Conservation (phyloP, 2,888 invertebrate genomes). For the Germaria angustata region DNA sequence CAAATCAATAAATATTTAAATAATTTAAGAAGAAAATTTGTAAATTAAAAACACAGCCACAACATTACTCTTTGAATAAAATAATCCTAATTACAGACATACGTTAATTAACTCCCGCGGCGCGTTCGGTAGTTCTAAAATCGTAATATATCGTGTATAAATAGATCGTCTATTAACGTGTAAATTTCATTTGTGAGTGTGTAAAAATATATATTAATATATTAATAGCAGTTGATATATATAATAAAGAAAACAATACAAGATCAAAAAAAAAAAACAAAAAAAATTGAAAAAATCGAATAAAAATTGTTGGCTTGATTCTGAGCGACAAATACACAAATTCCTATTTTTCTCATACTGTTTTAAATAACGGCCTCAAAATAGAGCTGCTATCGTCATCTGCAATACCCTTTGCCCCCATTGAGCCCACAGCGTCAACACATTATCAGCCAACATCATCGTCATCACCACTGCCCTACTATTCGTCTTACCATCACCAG, state of each 20-base stretch:
- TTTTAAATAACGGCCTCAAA: constrained; percentile 75
- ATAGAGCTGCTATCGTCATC: constrained; percentile 80
- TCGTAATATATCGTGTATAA: constrained; percentile 47
- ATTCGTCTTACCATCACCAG: constrained; percentile 70
- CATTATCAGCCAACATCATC: constrained; percentile 50
- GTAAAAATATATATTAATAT: background rate
- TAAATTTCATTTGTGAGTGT: background rate
- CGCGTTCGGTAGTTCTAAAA: constrained; percentile 49
- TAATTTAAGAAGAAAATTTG: constrained; percentile 24
- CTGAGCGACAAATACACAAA: background rate
- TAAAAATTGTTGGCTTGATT: background rate
- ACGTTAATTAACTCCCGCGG: background rate
- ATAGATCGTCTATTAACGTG: background rate
- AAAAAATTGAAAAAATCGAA: background rate
- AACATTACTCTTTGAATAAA: background rate
- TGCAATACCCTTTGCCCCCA: constrained; percentile 79
- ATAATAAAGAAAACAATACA: no score
- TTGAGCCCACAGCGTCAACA: constrained; percentile 72
- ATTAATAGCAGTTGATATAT: no score
- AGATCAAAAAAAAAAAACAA: no score
- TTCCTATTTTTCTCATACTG: background rate
- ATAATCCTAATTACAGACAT: no score
- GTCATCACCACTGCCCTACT: constrained; percentile 74
- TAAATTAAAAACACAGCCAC: background rate
- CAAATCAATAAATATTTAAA: constrained; percentile 1